phyloP scores from a whole-genome alignment of 2,797 vertebrate species.

The Neosilurus hyrtlii region DNA sequence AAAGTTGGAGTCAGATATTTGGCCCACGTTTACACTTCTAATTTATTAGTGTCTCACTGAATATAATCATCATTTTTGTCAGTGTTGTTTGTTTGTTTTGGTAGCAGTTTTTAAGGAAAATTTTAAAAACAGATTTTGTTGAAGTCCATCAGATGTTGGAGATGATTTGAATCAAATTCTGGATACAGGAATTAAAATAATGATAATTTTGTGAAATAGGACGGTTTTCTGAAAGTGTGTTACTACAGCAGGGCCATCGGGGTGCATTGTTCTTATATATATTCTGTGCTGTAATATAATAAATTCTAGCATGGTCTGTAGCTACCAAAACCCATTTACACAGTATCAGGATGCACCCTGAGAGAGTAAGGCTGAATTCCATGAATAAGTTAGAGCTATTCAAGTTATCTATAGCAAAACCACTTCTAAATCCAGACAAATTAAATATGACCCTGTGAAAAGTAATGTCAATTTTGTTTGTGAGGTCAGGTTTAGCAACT shows the following conservation, averaged over 20 bases:
- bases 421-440: neutral
- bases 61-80: neutral
- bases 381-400: neutral
- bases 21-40: neutral
- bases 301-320: neutral
- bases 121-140: too few species aligned
- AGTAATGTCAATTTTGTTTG: neutral
- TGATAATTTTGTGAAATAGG: too few species aligned
- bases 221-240: too few species aligned
- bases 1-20: neutral
- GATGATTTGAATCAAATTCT: too few species aligned
- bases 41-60: neutral
- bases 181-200: too few species aligned
- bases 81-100: too few species aligned
- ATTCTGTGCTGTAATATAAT: neutral
- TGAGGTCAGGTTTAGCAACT: neutral
- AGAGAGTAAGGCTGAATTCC: neutral
- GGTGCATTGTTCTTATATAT: too few species aligned
- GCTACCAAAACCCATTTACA: neutral
- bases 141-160: too few species aligned
- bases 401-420: constrained; percentile 1
- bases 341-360: neutral
- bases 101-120: too few species aligned
- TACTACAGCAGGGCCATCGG: too few species aligned
- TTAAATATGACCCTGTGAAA: neutral